Evolutionary conservation across 2,888 invertebrate species (phyloP).

Genomic region (Andrena trimmerana): DNA sequence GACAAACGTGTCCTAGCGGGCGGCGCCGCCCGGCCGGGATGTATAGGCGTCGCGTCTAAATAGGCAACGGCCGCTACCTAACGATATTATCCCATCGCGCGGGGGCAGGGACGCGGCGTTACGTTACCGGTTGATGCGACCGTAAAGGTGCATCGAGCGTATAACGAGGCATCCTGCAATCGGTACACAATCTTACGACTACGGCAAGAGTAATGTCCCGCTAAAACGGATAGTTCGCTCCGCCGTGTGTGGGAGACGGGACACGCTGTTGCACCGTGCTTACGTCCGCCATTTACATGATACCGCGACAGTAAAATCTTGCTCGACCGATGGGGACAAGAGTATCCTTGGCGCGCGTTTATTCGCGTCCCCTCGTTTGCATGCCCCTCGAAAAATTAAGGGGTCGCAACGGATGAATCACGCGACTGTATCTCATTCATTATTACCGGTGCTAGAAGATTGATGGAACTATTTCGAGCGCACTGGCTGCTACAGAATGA

Average conservation of each 20-base stretch:
- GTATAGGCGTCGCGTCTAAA: slow-evolving; percentile 39
- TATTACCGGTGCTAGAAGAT: neutral
- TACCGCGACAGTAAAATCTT: slow-evolving; percentile 50
- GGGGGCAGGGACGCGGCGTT: slow-evolving; percentile 38
- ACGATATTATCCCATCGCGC: slow-evolving; percentile 51
- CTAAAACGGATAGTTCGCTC: slow-evolving; percentile 29
- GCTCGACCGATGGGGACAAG: slow-evolving; percentile 24
- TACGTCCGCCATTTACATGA: slow-evolving; percentile 47
- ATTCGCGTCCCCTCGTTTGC: slow-evolving; percentile 6
- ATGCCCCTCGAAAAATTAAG: neutral
- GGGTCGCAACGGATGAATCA: neutral
- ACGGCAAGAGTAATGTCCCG: slow-evolving; percentile 48
- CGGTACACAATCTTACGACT: slow-evolving; percentile 31
- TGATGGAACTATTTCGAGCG: neutral
- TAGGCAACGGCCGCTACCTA: slow-evolving; percentile 26
- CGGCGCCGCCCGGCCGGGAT: slow-evolving; percentile 10
- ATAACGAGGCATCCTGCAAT: slow-evolving; percentile 41
- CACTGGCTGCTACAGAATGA: too few relatives aligned
- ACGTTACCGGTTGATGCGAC: slow-evolving; percentile 39
- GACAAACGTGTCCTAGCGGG: slow-evolving; percentile 28
- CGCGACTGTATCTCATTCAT: neutral
- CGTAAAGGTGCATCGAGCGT: slow-evolving; percentile 55
- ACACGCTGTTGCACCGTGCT: slow-evolving; percentile 23
- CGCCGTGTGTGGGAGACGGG: slow-evolving; percentile 19
- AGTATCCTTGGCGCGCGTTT: slow-evolving; percentile 10